These are phyloP conservation scores for Pseudobourletiella spinata DNA, from an alignment of 1,140 invertebrate species.

Conservation along the genomic window DNA sequence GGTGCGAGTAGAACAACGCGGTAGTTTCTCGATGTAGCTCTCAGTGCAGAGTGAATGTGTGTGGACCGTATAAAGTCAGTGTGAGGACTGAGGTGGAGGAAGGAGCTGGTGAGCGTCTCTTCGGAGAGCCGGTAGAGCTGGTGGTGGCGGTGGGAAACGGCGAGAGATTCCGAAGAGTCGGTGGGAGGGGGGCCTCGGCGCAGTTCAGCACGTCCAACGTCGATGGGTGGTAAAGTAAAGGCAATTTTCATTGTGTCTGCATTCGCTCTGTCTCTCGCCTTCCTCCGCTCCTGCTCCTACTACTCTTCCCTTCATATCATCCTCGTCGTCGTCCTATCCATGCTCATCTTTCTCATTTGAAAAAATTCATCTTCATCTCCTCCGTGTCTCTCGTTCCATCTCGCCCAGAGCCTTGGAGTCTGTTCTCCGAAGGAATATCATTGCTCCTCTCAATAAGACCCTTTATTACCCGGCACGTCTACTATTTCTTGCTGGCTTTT, in stretches of 20 bases:
- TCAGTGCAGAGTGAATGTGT: no score
- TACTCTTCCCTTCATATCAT: no score
- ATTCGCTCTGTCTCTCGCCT: not conserved
- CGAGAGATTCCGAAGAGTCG: conserved; percentile 2
- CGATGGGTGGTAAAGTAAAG: conserved; percentile 1
- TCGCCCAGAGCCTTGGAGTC: no score
- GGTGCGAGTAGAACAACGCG: no score
- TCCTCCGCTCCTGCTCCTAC: not conserved
- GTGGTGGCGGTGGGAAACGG: not conserved
- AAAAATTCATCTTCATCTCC: conserved; percentile 3
- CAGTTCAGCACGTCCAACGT: not conserved
- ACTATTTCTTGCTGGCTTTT: conserved; percentile 4
- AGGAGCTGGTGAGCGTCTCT: not conserved
- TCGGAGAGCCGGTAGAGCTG: no score
- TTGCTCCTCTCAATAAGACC: no score
- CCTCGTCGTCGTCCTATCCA: no score
- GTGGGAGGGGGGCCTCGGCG: not conserved
- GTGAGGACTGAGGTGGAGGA: not conserved
- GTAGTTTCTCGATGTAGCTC: no score
- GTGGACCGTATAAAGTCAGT: not conserved
- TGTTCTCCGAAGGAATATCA: no score
- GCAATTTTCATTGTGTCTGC: not conserved
- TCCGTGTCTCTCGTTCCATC: no score
- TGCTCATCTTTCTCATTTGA: not conserved
- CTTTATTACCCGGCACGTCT: not conserved